phyloP scores from a whole-genome alignment of 1,140 invertebrate species.

The Bombus soroeensis region DNA sequence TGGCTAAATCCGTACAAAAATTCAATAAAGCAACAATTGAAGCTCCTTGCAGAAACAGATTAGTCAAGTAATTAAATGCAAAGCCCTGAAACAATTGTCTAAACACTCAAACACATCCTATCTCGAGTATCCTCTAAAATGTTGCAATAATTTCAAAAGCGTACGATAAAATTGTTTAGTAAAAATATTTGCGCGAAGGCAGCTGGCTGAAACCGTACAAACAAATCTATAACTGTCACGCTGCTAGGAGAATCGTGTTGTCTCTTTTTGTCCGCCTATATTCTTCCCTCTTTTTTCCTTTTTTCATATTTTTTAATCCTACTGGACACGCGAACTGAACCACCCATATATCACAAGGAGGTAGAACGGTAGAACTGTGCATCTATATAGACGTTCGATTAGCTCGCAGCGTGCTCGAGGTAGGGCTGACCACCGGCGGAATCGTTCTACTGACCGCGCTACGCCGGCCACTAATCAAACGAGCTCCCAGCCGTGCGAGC shows the following conservation, averaged over 20 bases:
- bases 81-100: not conserved
- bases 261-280: not conserved
- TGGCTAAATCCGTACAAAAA: accelerated
- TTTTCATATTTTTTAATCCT: not conserved
- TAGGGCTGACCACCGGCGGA: conserved; percentile 64
- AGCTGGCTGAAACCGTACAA: not conserved
- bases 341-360: not conserved
- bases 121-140: too few relatives aligned
- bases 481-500: conserved; percentile 16
- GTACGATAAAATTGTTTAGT: accelerated
- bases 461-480: conserved; percentile 47
- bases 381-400: conserved; percentile 45
- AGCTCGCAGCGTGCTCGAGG: conserved; percentile 29
- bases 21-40: not conserved
- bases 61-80: too few relatives aligned
- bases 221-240: not conserved
- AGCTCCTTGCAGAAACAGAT: too few relatives aligned
- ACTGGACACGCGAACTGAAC: conserved; percentile 14
- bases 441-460: conserved; percentile 68
- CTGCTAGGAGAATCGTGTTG: not conserved
- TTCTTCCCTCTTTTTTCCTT: not conserved
- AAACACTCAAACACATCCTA: accelerated
- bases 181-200: not conserved
- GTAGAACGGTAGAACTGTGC: conserved; percentile 20
- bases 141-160: not conserved